Evolutionary conservation across 2,797 vertebrate genomes (phyloP).

Genomic region (Hypotaenidia philippensis): DNA sequence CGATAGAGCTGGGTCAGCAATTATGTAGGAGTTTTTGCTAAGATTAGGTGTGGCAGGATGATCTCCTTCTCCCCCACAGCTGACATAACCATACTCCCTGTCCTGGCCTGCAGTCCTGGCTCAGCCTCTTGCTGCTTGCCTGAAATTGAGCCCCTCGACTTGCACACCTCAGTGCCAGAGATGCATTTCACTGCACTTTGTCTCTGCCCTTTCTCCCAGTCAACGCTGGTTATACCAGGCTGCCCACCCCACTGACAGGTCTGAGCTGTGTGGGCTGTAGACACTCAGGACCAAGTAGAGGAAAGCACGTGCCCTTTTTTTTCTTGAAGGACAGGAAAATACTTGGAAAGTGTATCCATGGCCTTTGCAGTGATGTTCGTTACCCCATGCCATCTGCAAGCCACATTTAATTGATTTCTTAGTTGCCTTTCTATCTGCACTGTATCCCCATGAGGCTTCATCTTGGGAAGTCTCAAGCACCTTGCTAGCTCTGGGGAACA

Average conservation of each 20-base stretch:
- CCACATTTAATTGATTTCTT: neutral
- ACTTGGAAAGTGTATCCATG: neutral
- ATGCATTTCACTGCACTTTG: neutral
- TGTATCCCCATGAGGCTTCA: neutral
- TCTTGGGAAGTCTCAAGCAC: neutral
- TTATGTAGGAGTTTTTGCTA: neutral
- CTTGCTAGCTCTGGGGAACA: neutral
- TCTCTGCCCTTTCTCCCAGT: neutral
- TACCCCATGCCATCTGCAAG: neutral
- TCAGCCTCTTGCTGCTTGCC: neutral
- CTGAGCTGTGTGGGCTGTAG: neutral
- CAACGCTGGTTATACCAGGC: neutral
- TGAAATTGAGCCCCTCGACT: neutral
- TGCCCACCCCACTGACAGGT: accelerated
- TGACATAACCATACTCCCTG: neutral
- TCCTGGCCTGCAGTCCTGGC: neutral
- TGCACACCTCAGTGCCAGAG: neutral
- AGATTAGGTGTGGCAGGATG: neutral
- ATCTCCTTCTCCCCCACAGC: neutral
- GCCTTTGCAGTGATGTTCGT: neutral
- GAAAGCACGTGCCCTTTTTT: neutral
- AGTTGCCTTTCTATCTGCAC: neutral
- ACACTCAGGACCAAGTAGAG: neutral
- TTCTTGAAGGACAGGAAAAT: neutral
- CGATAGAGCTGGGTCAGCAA: neutral